A percentile compares a stretch with the other conserved stretches of the same genome.
phyloP scores from a whole-genome alignment of 2,797 vertebrate species.

The Chelonia mydas region DNA sequence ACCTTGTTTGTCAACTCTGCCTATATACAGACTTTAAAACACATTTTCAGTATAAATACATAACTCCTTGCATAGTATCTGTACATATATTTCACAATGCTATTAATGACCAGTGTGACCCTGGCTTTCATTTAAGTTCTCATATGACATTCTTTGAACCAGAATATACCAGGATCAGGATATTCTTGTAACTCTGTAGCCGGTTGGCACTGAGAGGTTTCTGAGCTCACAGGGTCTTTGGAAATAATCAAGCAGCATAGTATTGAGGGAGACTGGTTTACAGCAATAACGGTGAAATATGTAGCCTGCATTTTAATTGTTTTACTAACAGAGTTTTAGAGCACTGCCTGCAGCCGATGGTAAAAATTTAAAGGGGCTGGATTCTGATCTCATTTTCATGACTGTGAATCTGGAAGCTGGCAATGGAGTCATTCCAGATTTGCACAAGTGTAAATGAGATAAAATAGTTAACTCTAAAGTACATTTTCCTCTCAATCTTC shows the following conservation, averaged over 20 bases:
- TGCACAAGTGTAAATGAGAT: constrained; percentile 48
- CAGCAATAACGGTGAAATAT: constrained; percentile 8
- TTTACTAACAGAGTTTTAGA: background rate
- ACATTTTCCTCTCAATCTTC: constrained; percentile 51
- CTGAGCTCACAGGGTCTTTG: constrained; percentile 2
- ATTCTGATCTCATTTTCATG: constrained; percentile 37
- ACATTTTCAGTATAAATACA: background rate
- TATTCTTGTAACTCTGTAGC: background rate
- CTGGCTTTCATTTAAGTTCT: background rate
- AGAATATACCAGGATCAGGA: background rate
- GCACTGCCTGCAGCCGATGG: constrained; percentile 37
- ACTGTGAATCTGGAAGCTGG: constrained; percentile 42
- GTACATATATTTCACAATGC: background rate
- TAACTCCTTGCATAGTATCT: background rate
- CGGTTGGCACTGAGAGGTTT: background rate
- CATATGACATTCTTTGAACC: background rate
- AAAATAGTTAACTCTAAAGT: constrained; percentile 36
- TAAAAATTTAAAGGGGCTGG: constrained; percentile 29
- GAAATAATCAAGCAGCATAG: constrained; percentile 9
- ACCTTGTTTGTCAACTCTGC: background rate
- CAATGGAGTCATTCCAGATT: constrained; percentile 44
- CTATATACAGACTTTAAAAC: background rate
- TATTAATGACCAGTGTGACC: background rate
- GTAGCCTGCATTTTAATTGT: constrained; percentile 22
- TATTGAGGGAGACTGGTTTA: background rate